A percentile compares a stretch with the other conserved stretches of the same genome.
phyloP scores from a whole-genome alignment of 2,113 vertebrate species.

The Sylvilagus bachmani region DNA sequence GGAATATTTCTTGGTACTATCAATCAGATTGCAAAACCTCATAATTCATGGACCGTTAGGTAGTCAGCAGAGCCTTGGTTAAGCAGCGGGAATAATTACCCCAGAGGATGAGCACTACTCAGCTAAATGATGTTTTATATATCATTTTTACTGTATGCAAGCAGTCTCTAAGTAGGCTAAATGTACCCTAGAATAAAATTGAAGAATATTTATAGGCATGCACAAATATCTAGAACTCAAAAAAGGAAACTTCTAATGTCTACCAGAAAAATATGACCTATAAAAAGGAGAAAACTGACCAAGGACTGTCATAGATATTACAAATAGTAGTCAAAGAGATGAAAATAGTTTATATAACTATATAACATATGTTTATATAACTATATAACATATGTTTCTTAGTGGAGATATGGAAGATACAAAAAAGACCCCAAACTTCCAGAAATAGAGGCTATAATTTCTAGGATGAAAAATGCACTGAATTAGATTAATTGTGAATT shows the following conservation, averaged over 20 bases:
- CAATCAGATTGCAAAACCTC: neutral
- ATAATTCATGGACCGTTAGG: neutral
- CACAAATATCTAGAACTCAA: constrained; percentile 3
- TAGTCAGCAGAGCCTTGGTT: neutral
- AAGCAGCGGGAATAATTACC: neutral
- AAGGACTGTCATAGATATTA: neutral
- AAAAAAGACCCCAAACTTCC: neutral
- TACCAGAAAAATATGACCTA: neutral
- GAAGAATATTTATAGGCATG: neutral
- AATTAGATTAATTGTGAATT: neutral
- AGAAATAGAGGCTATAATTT: neutral
- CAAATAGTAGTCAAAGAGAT: neutral
- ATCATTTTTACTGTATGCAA: too few relatives aligned
- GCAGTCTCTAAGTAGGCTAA: neutral
- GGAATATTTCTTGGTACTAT: neutral
- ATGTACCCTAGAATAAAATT: neutral
- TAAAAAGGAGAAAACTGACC: neutral
- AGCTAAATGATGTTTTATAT: neutral
- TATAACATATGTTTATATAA: neutral
- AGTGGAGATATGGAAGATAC: neutral
- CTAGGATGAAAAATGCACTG: neutral
- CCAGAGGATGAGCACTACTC: neutral
- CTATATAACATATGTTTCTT: neutral
- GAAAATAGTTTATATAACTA: neutral
- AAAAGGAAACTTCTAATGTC: neutral